Base-by-base conservation (phyloP, 2,888 invertebrate species). In the Antitype chi region DNA sequence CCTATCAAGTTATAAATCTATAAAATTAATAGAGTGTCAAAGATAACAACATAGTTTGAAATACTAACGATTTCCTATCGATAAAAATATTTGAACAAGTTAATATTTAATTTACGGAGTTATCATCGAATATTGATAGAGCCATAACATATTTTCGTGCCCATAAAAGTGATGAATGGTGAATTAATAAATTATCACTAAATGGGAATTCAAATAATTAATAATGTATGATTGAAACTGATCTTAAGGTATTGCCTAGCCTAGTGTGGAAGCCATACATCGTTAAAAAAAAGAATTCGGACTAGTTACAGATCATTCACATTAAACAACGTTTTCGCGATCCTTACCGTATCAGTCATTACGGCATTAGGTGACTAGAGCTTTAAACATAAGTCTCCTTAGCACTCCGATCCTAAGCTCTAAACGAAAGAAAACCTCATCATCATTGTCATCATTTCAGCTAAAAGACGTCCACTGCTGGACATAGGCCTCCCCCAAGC, bases 171-270 rank as follows among this genome's bases (percentile, higher is more conserved):
- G 67, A 81, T 67, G 5, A 63, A 68, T 76, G 67, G 17, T 32
- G 13, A 47, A 43, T 76, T 32, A 70, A 76, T 70, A 77, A 77
- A 55, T 69, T 55, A 25, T 59, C 52, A 59, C 57, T 57, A 9
- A 52, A 64, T 47, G 25, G 81, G 52, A 43, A 60, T 49, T 55
- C 52, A 20, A 28, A 52, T 70, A 55, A 80, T 80, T 66, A 70
- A 82, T 70, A 82, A 82, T 82, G 66, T 66, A 77, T 80, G 69
- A 57, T 60, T 69, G 77, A 70, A 70, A 80, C 38, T 52, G 60
- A 78, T 80, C 64, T 55, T 15, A 55, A 62, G 32, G 25, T 32
- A 43, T 78, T 57, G 47, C 20, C 23, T 55, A 11, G 23, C 78
- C 78, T 32, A 67, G 32, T 66, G 69, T 13, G 20, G 59, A 70